phyloP scores from a whole-genome alignment of 2,113 vertebrate genomes.

The Junco hyemalis region DNA sequence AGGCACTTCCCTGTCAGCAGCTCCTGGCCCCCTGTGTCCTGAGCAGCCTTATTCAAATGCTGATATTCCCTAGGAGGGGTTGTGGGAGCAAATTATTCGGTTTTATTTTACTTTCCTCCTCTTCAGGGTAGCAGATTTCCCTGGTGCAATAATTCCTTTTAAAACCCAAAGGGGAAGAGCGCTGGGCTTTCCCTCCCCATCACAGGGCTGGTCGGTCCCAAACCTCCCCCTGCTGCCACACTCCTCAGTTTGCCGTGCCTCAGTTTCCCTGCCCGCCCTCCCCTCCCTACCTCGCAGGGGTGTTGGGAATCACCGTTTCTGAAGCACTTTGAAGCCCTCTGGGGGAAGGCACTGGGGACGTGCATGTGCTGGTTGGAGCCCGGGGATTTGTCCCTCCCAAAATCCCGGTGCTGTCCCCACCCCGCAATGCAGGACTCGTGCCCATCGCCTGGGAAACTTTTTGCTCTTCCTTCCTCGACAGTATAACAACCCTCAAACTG shows the following conservation, averaged over 20 bases:
- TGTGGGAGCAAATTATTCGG: neutral
- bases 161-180: neutral
- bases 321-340: conserved; percentile 58
- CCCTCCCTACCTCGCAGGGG: conserved; percentile 1
- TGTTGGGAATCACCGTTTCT: neutral
- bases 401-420: neutral
- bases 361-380: neutral
- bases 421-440: neutral
- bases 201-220: neutral
- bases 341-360: neutral
- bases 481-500: conserved; percentile 67
- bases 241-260: neutral
- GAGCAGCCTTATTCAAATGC: neutral
- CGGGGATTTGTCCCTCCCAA: neutral
- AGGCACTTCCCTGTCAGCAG: neutral
- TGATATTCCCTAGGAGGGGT: neutral
- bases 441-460: conserved; percentile 12
- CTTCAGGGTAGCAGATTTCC: conserved; percentile 10
- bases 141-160: conserved; percentile 54
- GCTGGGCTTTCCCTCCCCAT: neutral
- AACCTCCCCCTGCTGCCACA: neutral
- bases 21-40: neutral
- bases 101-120: neutral
- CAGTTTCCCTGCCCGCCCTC: conserved; percentile 13
- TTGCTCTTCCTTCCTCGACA: conserved; percentile 32